Percentiles rank a stretch among this genome's conserved stretches.
phyloP scores from a whole-genome alignment of 2,113 vertebrate species.

The Pluvianellus socialis region DNA sequence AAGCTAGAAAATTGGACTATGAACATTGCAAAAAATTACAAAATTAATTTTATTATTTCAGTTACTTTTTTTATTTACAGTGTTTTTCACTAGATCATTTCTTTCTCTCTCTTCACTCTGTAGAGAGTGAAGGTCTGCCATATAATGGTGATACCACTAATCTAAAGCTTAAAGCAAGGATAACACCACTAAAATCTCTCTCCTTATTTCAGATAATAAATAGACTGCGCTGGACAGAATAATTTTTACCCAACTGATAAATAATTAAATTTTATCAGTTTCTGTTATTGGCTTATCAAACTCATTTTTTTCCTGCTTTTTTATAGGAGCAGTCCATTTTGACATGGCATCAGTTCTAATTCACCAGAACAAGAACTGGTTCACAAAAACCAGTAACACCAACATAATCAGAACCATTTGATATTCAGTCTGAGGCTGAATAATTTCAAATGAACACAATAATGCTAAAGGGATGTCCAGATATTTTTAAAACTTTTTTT shows the following conservation, averaged over 20 bases:
- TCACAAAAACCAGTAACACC: background rate
- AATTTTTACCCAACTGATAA: background rate
- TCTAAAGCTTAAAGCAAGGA: background rate
- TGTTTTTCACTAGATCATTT: background rate
- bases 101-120: background rate
- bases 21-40: background rate
- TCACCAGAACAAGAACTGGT: background rate
- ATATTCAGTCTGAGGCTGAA: background rate
- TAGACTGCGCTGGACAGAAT: background rate
- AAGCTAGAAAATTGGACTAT: background rate
- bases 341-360: background rate
- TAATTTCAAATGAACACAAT: background rate
- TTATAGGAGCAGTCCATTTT: background rate
- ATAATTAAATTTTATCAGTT: background rate
- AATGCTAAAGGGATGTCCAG: background rate
- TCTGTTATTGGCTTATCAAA: background rate
- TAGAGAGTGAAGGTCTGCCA: background rate
- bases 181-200: background rate
- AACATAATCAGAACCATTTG: background rate
- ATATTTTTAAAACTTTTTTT: background rate
- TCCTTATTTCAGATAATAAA: background rate
- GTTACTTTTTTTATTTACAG: constrained; percentile 10
- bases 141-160: background rate
- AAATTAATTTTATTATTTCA: constrained; percentile 6
- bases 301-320: background rate